These are phyloP conservation scores for Ctenopoma multispine DNA, from an alignment of 2,797 vertebrate genomes.

Conservation along the genomic window DNA sequence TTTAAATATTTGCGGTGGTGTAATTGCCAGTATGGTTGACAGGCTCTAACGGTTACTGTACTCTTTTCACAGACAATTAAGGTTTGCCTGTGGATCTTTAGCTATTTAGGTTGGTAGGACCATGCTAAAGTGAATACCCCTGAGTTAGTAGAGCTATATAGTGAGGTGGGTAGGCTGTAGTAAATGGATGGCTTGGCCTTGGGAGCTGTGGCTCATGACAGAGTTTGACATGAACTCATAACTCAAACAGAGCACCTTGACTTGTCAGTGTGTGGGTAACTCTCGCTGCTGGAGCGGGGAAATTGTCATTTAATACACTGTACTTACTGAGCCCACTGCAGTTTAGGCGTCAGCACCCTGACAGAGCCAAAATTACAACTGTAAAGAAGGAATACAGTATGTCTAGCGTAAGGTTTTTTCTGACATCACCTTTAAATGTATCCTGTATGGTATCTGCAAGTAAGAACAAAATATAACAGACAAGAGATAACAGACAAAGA, in stretches of 20 bases:
- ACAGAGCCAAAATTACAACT: slow-evolving; percentile 7
- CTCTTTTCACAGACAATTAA: slow-evolving; percentile 80
- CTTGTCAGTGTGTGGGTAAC: slow-evolving; percentile 62
- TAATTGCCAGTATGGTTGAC: slow-evolving; percentile 76
- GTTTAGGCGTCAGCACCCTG: slow-evolving; percentile 9
- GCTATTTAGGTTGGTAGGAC: slow-evolving; percentile 61
- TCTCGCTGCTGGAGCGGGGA: slow-evolving; percentile 30
- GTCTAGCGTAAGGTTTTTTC: neutral
- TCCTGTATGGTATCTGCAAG: neutral
- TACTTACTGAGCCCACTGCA: slow-evolving; percentile 10
- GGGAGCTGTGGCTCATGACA: slow-evolving; percentile 45
- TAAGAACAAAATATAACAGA: neutral
- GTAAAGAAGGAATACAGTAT: neutral
- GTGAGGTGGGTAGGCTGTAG: slow-evolving; percentile 42
- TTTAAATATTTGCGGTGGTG: slow-evolving; percentile 80
- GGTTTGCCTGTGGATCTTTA: slow-evolving; percentile 67
- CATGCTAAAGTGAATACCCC: slow-evolving; percentile 57
- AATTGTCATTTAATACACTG: slow-evolving; percentile 50
- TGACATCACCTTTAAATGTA: neutral
- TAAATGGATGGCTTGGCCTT: slow-evolving; percentile 53
- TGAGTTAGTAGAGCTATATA: slow-evolving; percentile 60
- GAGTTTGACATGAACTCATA: slow-evolving; percentile 61
- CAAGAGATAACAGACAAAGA: neutral
- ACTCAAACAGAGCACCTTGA: slow-evolving; percentile 61
- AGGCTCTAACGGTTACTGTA: slow-evolving; percentile 72